Evolutionary conservation across 2,888 invertebrate genomes (phyloP), one percentile per base, ranked within the genome.

Genomic region (Drosophila rubida): DNA sequence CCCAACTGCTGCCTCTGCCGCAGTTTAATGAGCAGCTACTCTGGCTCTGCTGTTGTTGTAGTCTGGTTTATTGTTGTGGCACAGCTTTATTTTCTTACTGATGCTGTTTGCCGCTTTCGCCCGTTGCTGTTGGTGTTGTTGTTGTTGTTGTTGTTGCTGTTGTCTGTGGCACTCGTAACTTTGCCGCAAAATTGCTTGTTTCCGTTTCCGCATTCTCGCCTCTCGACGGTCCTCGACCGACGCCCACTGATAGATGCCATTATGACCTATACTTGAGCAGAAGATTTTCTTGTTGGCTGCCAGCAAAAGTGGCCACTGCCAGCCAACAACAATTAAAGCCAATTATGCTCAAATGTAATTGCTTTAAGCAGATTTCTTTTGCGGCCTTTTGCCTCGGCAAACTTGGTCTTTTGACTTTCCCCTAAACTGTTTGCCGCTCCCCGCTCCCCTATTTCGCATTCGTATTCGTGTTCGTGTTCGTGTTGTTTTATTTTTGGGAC

Each of bases 291-390:
- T 59, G 69, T 57, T 62, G 54, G 61, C 66, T 68, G 60, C 61
- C 53, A 71, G 65, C 48, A 37, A 53, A 75, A 57, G 75, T 66
- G 64, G 75, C 48, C 77, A 60, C 70, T 72, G 71, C 69, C 64
- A 73, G 14, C 35, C 35, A 37, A 37, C 35, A 83, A 82, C 86
- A 90, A 90, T 90, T 90, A 90, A 90, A 90, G 90, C 86, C 88
- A 90, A 90, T 90, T 90, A 90, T 89, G 88, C 81, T 81, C 72
- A 86, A 88, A 81, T 88, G 90, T 90, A 90, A 90, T 90, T 89
- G 88, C 82, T 78, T 87, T 87, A 71, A 70, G 81, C 87, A 69
- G 83, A 87, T 81, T 87, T 81, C 73, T 69, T 75, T 57, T 68
- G 53, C 48, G 44, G 37, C 49, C 46, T 37, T 37, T 37, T 37